Conservation (phyloP, 2,113 vertebrate genomes). For the Laticauda colubrina region DNA sequence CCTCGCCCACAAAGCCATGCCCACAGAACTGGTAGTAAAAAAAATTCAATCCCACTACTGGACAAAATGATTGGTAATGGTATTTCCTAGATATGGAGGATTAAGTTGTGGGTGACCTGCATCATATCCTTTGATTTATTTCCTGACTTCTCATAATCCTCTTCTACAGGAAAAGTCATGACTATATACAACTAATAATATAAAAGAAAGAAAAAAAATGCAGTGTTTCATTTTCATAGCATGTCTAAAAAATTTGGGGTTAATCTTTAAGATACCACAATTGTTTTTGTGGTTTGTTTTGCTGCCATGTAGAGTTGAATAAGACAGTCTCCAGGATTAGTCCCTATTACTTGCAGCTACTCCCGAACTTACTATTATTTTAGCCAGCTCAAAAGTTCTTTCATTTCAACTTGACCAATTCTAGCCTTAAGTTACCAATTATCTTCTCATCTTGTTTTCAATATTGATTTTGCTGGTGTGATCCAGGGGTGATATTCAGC, state of each 20-base stretch:
- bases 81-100: not conserved
- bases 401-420: not conserved
- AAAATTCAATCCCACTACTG: too few relatives aligned
- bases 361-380: not conserved
- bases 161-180: not conserved
- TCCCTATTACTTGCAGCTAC: not conserved
- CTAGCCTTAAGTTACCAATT: not conserved
- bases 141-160: not conserved
- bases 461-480: not conserved
- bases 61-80: not conserved
- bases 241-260: not conserved
- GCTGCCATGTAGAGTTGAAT: not conserved
- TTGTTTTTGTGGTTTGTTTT: not conserved
- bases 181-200: not conserved
- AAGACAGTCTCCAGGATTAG: not conserved
- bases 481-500: too few relatives aligned
- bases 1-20: too few relatives aligned
- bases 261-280: not conserved
- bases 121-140: not conserved
- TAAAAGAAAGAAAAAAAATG: not conserved
- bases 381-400: not conserved
- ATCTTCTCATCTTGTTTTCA: not conserved
- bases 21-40: too few relatives aligned
- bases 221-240: not conserved
- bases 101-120: slow-evolving; percentile 13